phyloP scores from a whole-genome alignment of 2,113 vertebrate genomes.

The Prietella phreatophila region DNA sequence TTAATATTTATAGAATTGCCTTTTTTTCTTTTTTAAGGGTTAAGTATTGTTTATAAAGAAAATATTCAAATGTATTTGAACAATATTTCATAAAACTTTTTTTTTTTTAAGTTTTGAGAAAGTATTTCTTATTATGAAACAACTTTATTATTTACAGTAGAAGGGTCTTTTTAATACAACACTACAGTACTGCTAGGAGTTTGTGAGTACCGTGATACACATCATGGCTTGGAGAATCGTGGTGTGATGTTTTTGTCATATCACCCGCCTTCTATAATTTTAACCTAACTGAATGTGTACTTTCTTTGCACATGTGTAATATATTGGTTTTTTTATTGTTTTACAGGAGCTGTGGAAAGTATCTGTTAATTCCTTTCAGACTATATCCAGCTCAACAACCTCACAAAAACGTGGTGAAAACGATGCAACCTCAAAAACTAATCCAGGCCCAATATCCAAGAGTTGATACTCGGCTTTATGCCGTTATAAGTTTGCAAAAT shows the following conservation, averaged over 20 bases:
- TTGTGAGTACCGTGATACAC: not conserved
- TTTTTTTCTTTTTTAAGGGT: too few relatives aligned
- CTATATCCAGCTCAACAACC: not conserved
- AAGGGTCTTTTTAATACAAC: not conserved
- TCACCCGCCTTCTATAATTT: not conserved
- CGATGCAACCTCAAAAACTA: not conserved
- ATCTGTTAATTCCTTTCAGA: slow-evolving; percentile 39
- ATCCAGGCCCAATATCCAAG: not conserved
- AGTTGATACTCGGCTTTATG: not conserved
- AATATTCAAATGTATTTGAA: not conserved
- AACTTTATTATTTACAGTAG: not conserved
- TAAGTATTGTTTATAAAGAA: too few relatives aligned
- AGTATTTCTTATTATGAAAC: not conserved
- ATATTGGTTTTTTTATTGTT: not conserved
- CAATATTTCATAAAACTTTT: not conserved
- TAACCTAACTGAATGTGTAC: not conserved
- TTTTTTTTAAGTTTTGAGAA: too few relatives aligned
- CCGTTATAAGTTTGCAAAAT: not conserved
- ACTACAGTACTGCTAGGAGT: not conserved
- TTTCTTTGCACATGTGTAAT: not conserved
- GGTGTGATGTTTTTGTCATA: not conserved
- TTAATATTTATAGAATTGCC: too few relatives aligned
- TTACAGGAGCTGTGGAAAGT: slow-evolving; percentile 63
- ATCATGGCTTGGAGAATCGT: not conserved
- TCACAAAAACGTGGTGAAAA: not conserved